phyloP scores from a whole-genome alignment of 2,797 vertebrate genomes.

The Anguilla megastoma region DNA sequence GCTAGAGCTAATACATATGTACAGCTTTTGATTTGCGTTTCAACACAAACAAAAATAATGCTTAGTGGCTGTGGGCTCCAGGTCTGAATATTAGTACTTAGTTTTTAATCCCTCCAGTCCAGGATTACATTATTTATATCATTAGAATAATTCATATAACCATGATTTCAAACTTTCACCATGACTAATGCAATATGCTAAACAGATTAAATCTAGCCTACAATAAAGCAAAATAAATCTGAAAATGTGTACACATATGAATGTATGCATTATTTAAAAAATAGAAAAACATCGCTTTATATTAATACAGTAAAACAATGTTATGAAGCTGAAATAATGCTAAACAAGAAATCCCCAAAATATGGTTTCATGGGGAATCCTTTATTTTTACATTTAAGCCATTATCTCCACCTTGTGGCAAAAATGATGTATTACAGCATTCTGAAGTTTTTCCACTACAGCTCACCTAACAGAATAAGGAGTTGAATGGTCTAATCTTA shows the following conservation, averaged over 20 bases:
- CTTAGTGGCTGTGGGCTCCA: neutral
- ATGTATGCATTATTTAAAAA: neutral
- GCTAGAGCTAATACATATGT: neutral
- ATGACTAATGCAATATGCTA: neutral
- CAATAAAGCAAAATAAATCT: neutral
- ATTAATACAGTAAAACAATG: slow-evolving; percentile 18
- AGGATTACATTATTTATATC: neutral
- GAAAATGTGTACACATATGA: neutral
- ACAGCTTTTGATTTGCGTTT: neutral
- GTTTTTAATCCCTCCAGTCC: neutral
- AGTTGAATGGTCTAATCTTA: neutral
- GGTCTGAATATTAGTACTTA: neutral
- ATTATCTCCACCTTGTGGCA: slow-evolving; percentile 62
- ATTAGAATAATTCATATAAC: neutral
- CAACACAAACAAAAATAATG: neutral
- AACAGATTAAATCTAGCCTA: neutral
- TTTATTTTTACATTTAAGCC: slow-evolving; percentile 26
- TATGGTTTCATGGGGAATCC: neutral
- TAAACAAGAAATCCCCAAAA: neutral
- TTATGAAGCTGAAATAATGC: neutral
- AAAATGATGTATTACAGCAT: slow-evolving; percentile 1
- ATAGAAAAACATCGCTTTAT: neutral
- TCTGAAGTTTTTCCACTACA: neutral
- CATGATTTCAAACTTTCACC: neutral
- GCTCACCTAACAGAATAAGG: neutral